phyloP scores from a whole-genome alignment of 2,888 invertebrate genomes.

The Stenoptilia bipunctidactyla region DNA sequence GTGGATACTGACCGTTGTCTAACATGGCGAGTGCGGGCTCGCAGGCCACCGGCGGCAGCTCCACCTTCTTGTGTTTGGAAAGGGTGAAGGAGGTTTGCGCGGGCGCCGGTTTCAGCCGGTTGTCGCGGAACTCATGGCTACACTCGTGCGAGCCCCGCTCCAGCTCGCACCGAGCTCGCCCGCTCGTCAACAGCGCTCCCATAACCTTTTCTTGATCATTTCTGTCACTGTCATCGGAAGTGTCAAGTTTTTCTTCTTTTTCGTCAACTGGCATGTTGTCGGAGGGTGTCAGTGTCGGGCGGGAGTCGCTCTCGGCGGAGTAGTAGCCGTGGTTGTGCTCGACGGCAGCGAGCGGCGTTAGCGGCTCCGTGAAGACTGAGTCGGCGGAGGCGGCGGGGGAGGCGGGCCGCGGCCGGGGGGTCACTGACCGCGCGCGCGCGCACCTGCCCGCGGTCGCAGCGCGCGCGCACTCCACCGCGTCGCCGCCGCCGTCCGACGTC shows the following conservation, averaged over 20 bases:
- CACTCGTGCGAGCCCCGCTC: constrained; percentile 44
- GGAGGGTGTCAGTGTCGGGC: constrained; percentile 35
- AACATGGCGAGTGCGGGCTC: constrained; percentile 42
- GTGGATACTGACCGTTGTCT: constrained; percentile 41
- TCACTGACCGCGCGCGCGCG: constrained; percentile 51
- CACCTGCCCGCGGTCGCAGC: constrained; percentile 36
- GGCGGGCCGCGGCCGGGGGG: constrained; percentile 47
- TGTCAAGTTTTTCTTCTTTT: constrained; percentile 54
- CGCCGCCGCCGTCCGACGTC: constrained; percentile 53
- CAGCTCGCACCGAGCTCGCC: constrained; percentile 24
- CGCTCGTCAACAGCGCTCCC: constrained; percentile 47
- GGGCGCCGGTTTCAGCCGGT: constrained; percentile 51
- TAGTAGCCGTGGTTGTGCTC: constrained; percentile 75
- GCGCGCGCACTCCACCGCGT: constrained; percentile 30
- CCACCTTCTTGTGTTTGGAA: constrained; percentile 73
- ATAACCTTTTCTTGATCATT: constrained; percentile 55
- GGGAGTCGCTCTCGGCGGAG: constrained; percentile 71
- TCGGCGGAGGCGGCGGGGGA: constrained; percentile 67
- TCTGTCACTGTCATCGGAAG: constrained; percentile 49
- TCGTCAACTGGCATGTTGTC: constrained; percentile 50
- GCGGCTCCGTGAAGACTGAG: constrained; percentile 83
- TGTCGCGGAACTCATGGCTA: constrained; percentile 54
- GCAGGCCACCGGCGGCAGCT: constrained; percentile 61
- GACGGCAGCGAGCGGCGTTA: constrained; percentile 70
- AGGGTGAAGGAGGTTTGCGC: constrained; percentile 70